phyloP scores from a whole-genome alignment of 1,140 invertebrate species.

The Medauroidea extradentata region DNA sequence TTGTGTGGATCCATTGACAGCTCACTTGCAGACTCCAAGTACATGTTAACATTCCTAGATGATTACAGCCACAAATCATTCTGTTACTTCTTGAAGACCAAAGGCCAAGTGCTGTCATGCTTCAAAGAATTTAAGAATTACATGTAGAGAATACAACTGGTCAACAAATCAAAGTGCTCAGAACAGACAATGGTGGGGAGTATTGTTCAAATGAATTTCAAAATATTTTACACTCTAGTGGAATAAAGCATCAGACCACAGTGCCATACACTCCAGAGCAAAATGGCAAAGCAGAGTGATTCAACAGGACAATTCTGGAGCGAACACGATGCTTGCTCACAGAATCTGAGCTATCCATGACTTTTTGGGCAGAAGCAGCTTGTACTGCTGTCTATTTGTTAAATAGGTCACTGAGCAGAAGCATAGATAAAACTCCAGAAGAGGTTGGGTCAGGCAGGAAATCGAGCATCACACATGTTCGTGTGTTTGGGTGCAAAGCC shows the following conservation, averaged over 20 bases:
- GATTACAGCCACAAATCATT: slow-evolving; percentile 11
- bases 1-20: slow-evolving; percentile 34
- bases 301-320: slow-evolving; percentile 40
- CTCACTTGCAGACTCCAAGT: slow-evolving; percentile 3
- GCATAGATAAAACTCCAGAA: background rate
- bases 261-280: slow-evolving; percentile 35
- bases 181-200: slow-evolving; percentile 19
- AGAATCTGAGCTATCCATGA: slow-evolving; percentile 30
- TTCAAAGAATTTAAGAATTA: slow-evolving; percentile 12
- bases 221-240: slow-evolving; percentile 4
- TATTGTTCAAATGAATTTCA: slow-evolving; percentile 2
- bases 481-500: slow-evolving; percentile 21
- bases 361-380: slow-evolving; percentile 43
- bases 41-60: slow-evolving; percentile 10
- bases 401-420: slow-evolving; percentile 33
- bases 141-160: slow-evolving; percentile 7
- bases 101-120: background rate
- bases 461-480: slow-evolving; percentile 13
- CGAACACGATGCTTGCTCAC: slow-evolving; percentile 36
- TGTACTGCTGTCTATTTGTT: slow-evolving; percentile 41
- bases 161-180: slow-evolving; percentile 11
- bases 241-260: slow-evolving; percentile 31
- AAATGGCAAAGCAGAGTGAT: slow-evolving; percentile 43
- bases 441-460: slow-evolving; percentile 13
- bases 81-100: background rate